These are phyloP conservation scores for Cerastis leucographa DNA, from an alignment of 2,888 invertebrate species.

Conservation along the genomic window DNA sequence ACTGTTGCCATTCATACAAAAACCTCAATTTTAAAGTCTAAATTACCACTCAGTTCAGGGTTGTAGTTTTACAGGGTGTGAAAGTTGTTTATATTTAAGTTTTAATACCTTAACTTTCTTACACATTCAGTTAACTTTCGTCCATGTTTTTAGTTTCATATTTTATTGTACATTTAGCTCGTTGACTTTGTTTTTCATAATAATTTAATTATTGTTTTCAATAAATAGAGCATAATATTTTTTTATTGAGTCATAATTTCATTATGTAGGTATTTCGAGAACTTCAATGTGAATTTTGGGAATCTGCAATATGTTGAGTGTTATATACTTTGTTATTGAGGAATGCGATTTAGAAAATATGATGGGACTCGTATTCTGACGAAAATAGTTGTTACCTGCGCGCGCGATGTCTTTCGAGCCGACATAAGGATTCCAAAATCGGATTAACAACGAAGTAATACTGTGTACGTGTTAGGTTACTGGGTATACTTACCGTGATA, in stretches of 20 bases:
- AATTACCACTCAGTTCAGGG: constrained; percentile 70
- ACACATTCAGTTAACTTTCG: constrained; percentile 88
- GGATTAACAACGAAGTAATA: constrained; percentile 52
- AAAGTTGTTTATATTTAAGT: constrained; percentile 83
- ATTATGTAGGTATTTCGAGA: constrained; percentile 75
- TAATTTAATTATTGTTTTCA: constrained; percentile 87
- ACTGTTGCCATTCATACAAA: constrained; percentile 65
- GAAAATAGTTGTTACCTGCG: constrained; percentile 50
- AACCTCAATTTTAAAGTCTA: constrained; percentile 58
- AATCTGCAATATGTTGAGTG: constrained; percentile 88
- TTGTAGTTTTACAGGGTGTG: constrained; percentile 88
- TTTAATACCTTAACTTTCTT: constrained; percentile 81
- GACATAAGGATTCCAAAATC: constrained; percentile 39
- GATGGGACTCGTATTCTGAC: constrained; percentile 53
- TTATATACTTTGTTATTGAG: constrained; percentile 56
- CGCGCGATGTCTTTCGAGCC: constrained; percentile 42
- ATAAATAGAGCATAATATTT: constrained; percentile 86
- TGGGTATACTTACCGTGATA: constrained; percentile 29
- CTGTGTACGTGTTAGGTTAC: constrained; percentile 21
- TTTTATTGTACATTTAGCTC: constrained; percentile 87
- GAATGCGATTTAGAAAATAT: constrained; percentile 50
- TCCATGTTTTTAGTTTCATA: constrained; percentile 90
- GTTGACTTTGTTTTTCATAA: constrained; percentile 88
- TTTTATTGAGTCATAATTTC: constrained; percentile 83
- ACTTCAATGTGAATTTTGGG: constrained; percentile 82